Evolutionary conservation across 1,140 invertebrate species (phyloP), one percentile per base, ranked within the genome.

Genomic region (Capitella teleta): DNA sequence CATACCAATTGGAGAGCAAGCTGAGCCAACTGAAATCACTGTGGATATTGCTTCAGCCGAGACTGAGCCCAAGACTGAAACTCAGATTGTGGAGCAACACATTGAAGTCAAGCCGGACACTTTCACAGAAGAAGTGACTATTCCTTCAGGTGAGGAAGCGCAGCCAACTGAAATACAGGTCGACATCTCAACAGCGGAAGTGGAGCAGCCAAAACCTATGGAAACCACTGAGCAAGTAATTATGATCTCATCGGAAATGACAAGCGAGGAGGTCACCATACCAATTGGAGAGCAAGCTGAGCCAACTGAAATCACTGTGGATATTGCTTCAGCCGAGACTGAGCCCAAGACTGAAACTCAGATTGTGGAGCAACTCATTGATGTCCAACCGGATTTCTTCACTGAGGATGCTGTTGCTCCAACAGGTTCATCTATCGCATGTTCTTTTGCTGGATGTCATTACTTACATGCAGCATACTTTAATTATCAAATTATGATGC

Each of bases 181-280:
- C 25, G 47, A 38, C 21, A 23, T 38, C 40, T 18, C 36, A 14
- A 49, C 47, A 21, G 47, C 34, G 10, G 36, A 49, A 23, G 30
- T 38, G 5, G 32, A 37, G 10, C 24, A 49, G 8, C 25, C 30
- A 44, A 28, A 5, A 44, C 21, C 21, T 44, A 5, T 26, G 2
- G 21, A 6, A 6, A 44, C 25, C 28, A 26, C 24, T 2, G 42
- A 44, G 21, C 25, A 24, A 28, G 42, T 24, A 3, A 8, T 24
- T 2, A 26, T 25, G 28, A 1, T 44, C 2, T 1, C 2, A 44
- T 5, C 2, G 2, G 42, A 44, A 28, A n/a, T 44, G 18, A 25
- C 28, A 16, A 44, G 1, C 25, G 28, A 21, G 24, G 42, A 46
- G 16, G 25, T 48, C 19, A 24, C 25, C 21, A n/a, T 28, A 12